A percentile compares a stretch with the other conserved stretches of the same genome.
phyloP scores from a whole-genome alignment of 2,113 vertebrate species.

The Rhinogobius similis region DNA sequence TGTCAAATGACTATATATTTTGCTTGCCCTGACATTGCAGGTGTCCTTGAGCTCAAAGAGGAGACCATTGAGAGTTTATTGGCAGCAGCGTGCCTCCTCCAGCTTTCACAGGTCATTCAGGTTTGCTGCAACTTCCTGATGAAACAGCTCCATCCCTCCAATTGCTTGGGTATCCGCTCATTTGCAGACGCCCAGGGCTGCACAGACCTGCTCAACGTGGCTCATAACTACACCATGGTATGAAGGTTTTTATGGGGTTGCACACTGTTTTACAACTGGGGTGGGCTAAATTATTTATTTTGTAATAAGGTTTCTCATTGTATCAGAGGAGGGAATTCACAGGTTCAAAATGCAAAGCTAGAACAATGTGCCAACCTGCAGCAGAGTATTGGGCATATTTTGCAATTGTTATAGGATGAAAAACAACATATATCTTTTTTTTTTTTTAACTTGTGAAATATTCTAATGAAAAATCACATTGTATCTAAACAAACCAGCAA shows the following conservation, averaged over 20 bases:
- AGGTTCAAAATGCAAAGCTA: neutral
- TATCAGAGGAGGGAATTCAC: neutral
- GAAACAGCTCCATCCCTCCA: conserved; percentile 97
- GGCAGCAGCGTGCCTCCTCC: conserved; percentile 92
- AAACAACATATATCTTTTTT: too few species aligned
- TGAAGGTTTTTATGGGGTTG: conserved; percentile 65
- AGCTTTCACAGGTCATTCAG: conserved; percentile 94
- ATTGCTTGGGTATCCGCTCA: conserved; percentile 94
- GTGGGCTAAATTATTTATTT: conserved; percentile 43
- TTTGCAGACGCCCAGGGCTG: conserved; percentile 97
- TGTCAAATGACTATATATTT: conserved; percentile 14
- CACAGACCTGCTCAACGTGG: conserved; percentile 89
- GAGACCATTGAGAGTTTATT: conserved; percentile 95
- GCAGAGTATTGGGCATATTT: too few species aligned
- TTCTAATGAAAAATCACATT: too few species aligned
- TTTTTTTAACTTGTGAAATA: too few species aligned
- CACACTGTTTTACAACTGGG: conserved; percentile 7
- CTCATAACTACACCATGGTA: conserved; percentile 97
- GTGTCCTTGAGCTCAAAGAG: conserved; percentile 92
- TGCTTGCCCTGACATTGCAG: conserved; percentile 69
- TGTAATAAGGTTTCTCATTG: conserved; percentile 17
- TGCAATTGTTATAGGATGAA: too few species aligned
- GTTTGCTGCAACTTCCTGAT: conserved; percentile 96
- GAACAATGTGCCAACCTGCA: neutral
- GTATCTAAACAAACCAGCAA: too few species aligned